Percentiles rank a stretch among this genome's conserved stretches.
Conservation (phyloP, 2,113 vertebrate genomes). For the Thermophis baileyi region DNA sequence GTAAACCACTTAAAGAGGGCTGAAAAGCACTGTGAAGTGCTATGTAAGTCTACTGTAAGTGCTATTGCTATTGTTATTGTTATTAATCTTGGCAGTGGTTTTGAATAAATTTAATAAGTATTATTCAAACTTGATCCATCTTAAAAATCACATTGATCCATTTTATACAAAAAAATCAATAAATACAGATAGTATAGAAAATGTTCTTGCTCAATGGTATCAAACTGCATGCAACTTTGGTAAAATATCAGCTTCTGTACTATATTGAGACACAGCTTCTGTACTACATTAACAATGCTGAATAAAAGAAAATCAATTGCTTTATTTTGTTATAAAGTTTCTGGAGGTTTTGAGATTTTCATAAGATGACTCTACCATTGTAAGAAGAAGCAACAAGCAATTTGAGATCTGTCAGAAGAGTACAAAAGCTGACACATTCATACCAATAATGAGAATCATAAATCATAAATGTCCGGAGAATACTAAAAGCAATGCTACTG, state of each 20-base stretch:
- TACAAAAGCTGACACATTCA: background rate
- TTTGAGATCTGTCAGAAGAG: background rate
- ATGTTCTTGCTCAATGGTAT: background rate
- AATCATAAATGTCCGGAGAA: background rate
- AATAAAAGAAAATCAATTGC: background rate
- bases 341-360: background rate
- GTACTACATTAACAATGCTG: background rate
- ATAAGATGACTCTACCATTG: background rate
- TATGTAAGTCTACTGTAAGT: too few relatives aligned
- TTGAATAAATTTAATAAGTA: background rate
- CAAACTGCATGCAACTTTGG: background rate
- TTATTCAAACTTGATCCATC: background rate
- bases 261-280: background rate
- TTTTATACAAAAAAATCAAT: background rate
- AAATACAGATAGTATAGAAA: background rate
- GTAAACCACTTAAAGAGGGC: too few relatives aligned
- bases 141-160: too few relatives aligned
- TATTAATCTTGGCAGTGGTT: background rate
- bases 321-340: background rate
- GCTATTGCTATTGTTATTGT: too few relatives aligned
- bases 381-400: background rate
- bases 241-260: background rate
- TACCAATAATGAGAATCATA: background rate
- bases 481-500: background rate
- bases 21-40: too few relatives aligned